phyloP scores from a whole-genome alignment of 2,888 invertebrate species.

The Linnaemya tessellans region DNA sequence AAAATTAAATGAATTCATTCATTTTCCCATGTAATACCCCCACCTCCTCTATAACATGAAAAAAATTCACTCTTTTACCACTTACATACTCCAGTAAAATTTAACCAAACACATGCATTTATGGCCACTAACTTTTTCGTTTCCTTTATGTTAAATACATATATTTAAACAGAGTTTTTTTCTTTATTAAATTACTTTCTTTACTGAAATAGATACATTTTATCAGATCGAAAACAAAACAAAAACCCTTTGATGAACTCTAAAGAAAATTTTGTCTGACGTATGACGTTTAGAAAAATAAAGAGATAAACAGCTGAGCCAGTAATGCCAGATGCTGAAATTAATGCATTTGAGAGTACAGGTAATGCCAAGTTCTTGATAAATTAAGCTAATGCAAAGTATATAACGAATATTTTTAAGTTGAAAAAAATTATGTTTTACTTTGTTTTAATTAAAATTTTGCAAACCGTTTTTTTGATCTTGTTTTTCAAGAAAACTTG shows the following conservation, averaged over 20 bases:
- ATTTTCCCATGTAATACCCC: constrained; percentile 23
- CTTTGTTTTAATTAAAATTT: no score
- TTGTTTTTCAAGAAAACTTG: no score
- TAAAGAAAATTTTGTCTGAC: constrained; percentile 32
- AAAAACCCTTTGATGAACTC: constrained; percentile 32
- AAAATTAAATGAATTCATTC: constrained; percentile 25
- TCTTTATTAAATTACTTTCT: background rate
- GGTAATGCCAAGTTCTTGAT: constrained; percentile 54
- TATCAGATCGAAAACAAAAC: constrained; percentile 54
- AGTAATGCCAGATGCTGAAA: constrained; percentile 34
- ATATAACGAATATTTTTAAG: background rate
- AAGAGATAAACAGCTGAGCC: constrained; percentile 54
- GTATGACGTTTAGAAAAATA: constrained; percentile 51
- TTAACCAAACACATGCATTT: constrained; percentile 11
- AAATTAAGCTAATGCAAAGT: background rate
- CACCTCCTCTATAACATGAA: background rate
- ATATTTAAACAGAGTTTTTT: background rate
- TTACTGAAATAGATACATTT: background rate
- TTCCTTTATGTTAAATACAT: background rate
- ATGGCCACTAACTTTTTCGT: background rate
- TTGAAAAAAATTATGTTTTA: background rate
- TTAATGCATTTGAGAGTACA: constrained; percentile 10
- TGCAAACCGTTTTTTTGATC: no score
- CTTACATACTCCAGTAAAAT: constrained; percentile 30
- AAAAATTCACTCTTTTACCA: background rate